Conservation (phyloP, 2,113 vertebrate species). For the Tragelaphus imberbis region DNA sequence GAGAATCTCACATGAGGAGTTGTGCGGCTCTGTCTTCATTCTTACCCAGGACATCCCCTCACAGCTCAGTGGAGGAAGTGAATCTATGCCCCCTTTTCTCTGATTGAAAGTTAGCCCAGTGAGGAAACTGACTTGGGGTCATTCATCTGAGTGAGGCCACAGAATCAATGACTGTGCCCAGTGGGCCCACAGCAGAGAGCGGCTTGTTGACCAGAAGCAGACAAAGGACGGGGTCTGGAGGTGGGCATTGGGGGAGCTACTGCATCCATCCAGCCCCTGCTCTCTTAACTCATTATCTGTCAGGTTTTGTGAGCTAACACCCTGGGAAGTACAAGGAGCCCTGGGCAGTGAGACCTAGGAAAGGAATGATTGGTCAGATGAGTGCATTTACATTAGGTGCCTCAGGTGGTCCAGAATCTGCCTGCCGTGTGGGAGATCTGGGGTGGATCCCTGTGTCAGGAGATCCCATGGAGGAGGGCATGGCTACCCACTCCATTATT, state of each 20-base stretch:
- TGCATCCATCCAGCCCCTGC: background rate
- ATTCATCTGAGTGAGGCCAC: background rate
- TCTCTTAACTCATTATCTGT: background rate
- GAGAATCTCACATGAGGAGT: too few species aligned
- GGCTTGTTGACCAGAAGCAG: background rate
- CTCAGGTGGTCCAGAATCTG: background rate
- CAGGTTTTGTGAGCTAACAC: background rate
- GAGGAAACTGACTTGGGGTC: background rate
- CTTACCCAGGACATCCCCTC: background rate
- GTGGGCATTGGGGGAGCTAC: accelerated
- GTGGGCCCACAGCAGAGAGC: background rate
- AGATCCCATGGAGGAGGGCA: background rate
- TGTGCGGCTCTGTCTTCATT: background rate
- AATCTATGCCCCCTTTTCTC: background rate
- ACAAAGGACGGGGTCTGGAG: background rate
- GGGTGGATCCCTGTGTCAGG: background rate
- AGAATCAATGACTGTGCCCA: background rate
- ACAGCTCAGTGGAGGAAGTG: background rate
- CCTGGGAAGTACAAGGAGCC: background rate
- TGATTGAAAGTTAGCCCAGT: background rate
- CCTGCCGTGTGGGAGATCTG: background rate
- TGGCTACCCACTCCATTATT: background rate
- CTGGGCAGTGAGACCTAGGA: background rate
- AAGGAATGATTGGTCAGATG: background rate
- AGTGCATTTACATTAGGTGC: background rate